Base-by-base conservation (phyloP, 2,113 vertebrate species). In the Corythornis cristatus region DNA sequence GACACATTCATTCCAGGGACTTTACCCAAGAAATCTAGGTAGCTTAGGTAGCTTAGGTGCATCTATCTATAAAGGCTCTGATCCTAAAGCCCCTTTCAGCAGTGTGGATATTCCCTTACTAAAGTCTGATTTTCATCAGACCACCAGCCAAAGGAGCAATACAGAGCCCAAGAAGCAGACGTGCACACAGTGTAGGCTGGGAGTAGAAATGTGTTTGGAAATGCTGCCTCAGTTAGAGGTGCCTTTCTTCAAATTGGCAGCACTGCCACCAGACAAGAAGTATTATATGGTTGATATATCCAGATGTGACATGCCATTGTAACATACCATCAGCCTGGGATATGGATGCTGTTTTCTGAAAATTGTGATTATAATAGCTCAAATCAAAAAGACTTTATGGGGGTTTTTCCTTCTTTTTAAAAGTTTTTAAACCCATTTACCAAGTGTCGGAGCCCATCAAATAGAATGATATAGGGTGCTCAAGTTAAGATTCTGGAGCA, bases 381-480 rank as follows among this genome's bases (percentile, higher is more conserved):
- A 90, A 95, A 96, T 81, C 29, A 89, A 92, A 95, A 92, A 15
- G 37, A 73, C 56, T 93, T 87, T 89, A 80, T 86, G 26, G 5
- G 26, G 4, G 0, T 1, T 84, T 78, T 58, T 40, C 16, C n/a
- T 67, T 82, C 46, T 60, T 79, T 70, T 80, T 18, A 61, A 79
- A 96, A 95, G 76, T 75, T 96, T 88, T 95, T 92, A 92, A 95
- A 92, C 56, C 54, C 20, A 58, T 96, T 95, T 97, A 88, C 89
- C 40, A 88, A 82, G 66, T 96, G 86, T 93, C 94, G 95, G 70
- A 48, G 25, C 56, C 79, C 65, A 93, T 96, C 90, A 96, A 95
- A 84, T 20, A 92, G 93, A 95, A 96, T 80, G 90, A 95, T 87
- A 35, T 71, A 92, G 86, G 58, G 70, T 91, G 51, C 82, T 93